phyloP scores from a whole-genome alignment of 2,113 vertebrate species.

The Thermophis baileyi region DNA sequence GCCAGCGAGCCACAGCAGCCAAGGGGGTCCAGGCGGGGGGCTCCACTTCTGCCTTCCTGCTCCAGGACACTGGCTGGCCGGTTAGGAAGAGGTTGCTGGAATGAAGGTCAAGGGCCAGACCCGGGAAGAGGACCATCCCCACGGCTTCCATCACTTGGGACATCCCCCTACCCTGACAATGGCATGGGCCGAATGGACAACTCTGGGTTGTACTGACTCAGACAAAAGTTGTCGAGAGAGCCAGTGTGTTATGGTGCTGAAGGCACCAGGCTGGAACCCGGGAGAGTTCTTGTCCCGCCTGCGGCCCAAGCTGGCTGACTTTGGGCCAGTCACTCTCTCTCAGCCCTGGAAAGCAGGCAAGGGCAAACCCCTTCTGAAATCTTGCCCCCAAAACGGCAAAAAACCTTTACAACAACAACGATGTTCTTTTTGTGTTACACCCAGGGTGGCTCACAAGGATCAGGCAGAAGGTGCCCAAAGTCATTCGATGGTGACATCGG shows the following conservation, averaged over 20 bases:
- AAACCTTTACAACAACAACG: too few relatives aligned
- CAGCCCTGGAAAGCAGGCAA: not conserved
- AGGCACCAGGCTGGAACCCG: not conserved
- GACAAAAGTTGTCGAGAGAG: not conserved
- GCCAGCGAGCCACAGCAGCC: not conserved
- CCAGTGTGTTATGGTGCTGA: not conserved
- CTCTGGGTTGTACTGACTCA: not conserved
- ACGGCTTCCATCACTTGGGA: too few relatives aligned
- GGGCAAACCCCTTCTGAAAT: not conserved
- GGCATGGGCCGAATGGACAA: not conserved
- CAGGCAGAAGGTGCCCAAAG: not conserved
- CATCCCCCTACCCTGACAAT: too few relatives aligned
- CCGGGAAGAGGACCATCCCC: not conserved
- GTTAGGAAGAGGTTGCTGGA: not conserved
- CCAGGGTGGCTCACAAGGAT: not conserved
- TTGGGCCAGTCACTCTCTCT: not conserved
- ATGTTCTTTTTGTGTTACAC: not conserved
- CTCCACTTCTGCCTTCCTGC: not conserved
- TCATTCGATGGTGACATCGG: not conserved
- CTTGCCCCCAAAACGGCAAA: not conserved
- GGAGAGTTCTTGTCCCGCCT: not conserved
- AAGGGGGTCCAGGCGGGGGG: not conserved
- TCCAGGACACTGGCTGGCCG: not conserved
- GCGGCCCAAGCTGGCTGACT: too few relatives aligned
- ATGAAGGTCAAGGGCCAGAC: not conserved